These are phyloP conservation scores for Drosophila lacicola DNA, from an alignment of 2,888 invertebrate genomes.

Conservation along the genomic window DNA sequence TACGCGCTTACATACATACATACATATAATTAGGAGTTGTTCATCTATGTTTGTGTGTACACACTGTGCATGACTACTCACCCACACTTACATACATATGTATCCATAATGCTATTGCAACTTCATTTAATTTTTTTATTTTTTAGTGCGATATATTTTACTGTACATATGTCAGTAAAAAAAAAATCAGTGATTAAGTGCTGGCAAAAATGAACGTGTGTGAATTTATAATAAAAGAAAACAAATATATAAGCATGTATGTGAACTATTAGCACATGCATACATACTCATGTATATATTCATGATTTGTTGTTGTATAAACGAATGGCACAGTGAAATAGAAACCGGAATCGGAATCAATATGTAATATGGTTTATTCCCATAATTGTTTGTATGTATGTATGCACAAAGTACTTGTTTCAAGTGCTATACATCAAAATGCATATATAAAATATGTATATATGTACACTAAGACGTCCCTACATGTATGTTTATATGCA, in stretches of 20 bases:
- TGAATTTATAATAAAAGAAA: constrained; percentile 48
- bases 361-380: constrained; percentile 55
- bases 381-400: constrained; percentile 34
- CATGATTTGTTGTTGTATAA: constrained; percentile 32
- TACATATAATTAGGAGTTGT: constrained; percentile 3
- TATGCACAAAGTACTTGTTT: constrained; percentile 40
- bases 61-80: constrained; percentile 21
- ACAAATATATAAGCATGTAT: constrained; percentile 26
- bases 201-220: constrained; percentile 52
- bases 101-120: constrained; percentile 24
- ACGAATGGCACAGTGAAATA: constrained; percentile 74
- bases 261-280: constrained; percentile 26
- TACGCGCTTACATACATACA: constrained; percentile 18
- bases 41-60: constrained; percentile 6
- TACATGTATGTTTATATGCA: constrained; percentile 11
- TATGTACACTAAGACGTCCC: constrained; percentile 3
- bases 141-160: constrained; percentile 47
- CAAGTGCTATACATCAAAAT: constrained; percentile 1
- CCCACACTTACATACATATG: constrained; percentile 24
- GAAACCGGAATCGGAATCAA: constrained; percentile 70
- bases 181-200: constrained; percentile 57
- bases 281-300: constrained; percentile 7
- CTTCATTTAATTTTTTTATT: constrained; percentile 33
- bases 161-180: constrained; percentile 23
- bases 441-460: neutral